Base-by-base conservation (phyloP, 2,888 invertebrate genomes). In the Rotaria macrura region DNA sequence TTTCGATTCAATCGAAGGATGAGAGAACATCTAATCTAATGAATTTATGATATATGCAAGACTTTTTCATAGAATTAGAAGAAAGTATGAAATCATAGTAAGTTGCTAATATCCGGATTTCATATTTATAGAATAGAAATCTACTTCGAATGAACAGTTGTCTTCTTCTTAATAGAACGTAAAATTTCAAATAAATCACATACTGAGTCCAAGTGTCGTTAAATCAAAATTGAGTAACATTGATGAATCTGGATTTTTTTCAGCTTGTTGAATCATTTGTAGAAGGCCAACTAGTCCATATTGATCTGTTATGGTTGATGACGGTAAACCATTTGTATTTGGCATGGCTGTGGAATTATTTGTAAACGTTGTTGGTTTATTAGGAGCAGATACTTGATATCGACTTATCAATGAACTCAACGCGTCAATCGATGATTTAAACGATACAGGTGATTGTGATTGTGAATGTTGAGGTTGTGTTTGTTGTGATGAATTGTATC, bases 221-320 rank as follows among this genome's bases (percentile, higher is more conserved):
- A 99, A 93, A 92, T 99, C 99, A 92, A 96, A 96, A 87, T 99
- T 99, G 90, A 99, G 93, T 87, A 99, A 92, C 87, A 96, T 95
- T 88, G 97, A 96, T 89, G 99, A 93, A 92, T 96, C 96, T 85
- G 96, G 96, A 92, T 99, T 97, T 87, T 96, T 95, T 92, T 99
- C 98, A 87, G 97, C 96, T 88, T 97, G 96, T 90, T 97, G 93
- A 89, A 99, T 97, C 92, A 98, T 98, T 88, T 98, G 96, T 91
- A 99, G 93, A 89, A 99, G 93, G 84, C 99, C 99, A 88, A 98
- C 97, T 93, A 99, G 98, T 89, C 99, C 99, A 92, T 97, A 99
- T 92, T 99, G 99, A 92, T 99, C 99, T 89, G 95, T 95, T 88
- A 99, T 96, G 98, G 99, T 99, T 90, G 95, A 95, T 88, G 94